Evolutionary conservation across 2,797 vertebrate genomes (phyloP).

Genomic region (Vireo griseus): DNA sequence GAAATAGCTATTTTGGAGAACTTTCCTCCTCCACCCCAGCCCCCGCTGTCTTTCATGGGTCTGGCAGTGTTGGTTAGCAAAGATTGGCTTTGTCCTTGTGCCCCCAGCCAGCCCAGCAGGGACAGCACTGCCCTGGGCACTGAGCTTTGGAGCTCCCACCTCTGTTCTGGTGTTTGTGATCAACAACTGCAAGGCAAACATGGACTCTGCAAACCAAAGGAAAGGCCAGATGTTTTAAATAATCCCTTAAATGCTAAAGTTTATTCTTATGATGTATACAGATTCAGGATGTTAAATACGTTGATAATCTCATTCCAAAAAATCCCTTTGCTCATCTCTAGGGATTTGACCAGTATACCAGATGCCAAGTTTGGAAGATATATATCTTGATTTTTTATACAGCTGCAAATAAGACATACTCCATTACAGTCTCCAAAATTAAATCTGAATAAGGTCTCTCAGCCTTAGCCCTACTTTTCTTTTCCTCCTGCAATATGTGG

Average conservation of each 20-base stretch:
- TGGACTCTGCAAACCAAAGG: not conserved
- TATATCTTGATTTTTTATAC: not conserved
- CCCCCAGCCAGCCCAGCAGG: not conserved
- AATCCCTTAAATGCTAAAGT: not conserved
- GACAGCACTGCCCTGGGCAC: not conserved
- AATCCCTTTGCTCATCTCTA: not conserved
- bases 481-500: not conserved
- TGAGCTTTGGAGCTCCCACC: not conserved
- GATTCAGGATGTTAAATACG: not conserved
- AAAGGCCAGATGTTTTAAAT: constrained; percentile 9
- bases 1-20: not conserved
- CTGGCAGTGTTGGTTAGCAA: not conserved
- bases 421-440: not conserved
- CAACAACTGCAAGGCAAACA: not conserved
- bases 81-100: not conserved
- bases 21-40: not conserved
- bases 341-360: not conserved
- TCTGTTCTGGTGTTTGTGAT: not conserved
- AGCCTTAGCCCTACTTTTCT: not conserved
- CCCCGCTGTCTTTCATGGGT: not conserved
- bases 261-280: not conserved
- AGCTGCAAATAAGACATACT: not conserved
- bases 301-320: constrained; percentile 8
- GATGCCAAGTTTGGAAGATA: not conserved
- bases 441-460: not conserved